These are phyloP conservation scores for Rapana venosa DNA, from an alignment of 2,888 invertebrate species.

Conservation along the genomic window DNA sequence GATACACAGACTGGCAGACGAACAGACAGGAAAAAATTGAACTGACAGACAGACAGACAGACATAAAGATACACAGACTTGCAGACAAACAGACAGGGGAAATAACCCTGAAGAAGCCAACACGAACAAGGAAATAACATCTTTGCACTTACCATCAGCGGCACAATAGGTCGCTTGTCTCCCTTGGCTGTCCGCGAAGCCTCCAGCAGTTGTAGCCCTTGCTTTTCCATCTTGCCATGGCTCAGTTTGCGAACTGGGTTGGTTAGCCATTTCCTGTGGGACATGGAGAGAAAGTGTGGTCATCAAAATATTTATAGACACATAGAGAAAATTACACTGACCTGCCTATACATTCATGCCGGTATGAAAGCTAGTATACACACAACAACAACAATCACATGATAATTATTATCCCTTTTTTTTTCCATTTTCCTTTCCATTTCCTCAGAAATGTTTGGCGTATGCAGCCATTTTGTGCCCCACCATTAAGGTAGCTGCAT, in stretches of 20 bases:
- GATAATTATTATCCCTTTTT: no score
- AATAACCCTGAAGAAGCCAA: not conserved
- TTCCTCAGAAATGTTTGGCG: no score
- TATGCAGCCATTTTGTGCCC: no score
- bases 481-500: no score
- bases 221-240: conserved; percentile 89
- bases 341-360: not conserved
- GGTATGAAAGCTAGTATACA: no score
- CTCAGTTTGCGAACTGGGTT: conserved; percentile 92
- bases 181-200: conserved; percentile 57
- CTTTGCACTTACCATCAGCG: conserved; percentile 48
- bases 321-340: not conserved
- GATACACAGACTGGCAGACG: no score
- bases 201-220: conserved; percentile 61
- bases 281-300: conserved; percentile 26
- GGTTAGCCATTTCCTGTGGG: conserved; percentile 89
- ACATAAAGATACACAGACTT: no score
- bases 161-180: conserved; percentile 51
- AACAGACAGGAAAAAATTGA: not conserved
- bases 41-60: no score
- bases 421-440: no score
- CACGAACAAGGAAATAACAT: not conserved
- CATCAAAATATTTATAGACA: not conserved
- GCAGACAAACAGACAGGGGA: no score
- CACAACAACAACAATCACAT: no score